phyloP scores from a whole-genome alignment of 2,113 vertebrate genomes.

The Rostratula benghalensis region DNA sequence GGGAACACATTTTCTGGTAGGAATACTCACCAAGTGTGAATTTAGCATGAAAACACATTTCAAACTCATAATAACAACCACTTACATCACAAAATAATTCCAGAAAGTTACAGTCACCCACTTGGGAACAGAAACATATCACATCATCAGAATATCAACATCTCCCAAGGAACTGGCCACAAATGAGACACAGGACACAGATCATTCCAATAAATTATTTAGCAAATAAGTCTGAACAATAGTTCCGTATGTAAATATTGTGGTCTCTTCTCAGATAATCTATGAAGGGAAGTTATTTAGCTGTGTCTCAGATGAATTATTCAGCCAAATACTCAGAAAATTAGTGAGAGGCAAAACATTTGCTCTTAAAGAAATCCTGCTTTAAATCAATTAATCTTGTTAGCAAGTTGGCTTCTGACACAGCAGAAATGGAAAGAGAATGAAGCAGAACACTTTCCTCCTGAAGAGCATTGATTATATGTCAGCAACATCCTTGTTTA shows the following conservation, averaged over 20 bases:
- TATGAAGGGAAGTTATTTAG: slow-evolving; percentile 6
- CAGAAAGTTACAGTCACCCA: slow-evolving; percentile 49
- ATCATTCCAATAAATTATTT: slow-evolving; percentile 31
- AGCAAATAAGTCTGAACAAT: slow-evolving; percentile 41
- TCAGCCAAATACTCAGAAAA: slow-evolving; percentile 17
- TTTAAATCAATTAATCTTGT: slow-evolving; percentile 29
- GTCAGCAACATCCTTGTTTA: slow-evolving; percentile 29
- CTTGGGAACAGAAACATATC: slow-evolving; percentile 41
- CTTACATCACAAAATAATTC: slow-evolving; percentile 46
- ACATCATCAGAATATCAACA: slow-evolving; percentile 40
- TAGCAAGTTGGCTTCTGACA: background rate
- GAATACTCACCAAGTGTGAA: slow-evolving; percentile 61
- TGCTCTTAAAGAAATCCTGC: background rate
- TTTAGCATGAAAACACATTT: slow-evolving; percentile 58
- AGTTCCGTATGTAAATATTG: slow-evolving; percentile 32
- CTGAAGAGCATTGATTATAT: slow-evolving; percentile 6
- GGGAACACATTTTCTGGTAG: slow-evolving; percentile 43
- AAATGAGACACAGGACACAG: slow-evolving; percentile 20
- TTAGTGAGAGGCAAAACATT: slow-evolving; percentile 9
- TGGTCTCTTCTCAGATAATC: slow-evolving; percentile 15
- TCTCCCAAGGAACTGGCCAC: slow-evolving; percentile 2
- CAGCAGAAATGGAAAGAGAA: slow-evolving; percentile 1
- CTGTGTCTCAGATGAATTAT: slow-evolving; percentile 44
- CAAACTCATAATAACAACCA: slow-evolving; percentile 42
- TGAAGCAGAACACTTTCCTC: slow-evolving; percentile 14